Conservation (phyloP, 2,797 vertebrate species). For the Notolabrus celidotus region DNA sequence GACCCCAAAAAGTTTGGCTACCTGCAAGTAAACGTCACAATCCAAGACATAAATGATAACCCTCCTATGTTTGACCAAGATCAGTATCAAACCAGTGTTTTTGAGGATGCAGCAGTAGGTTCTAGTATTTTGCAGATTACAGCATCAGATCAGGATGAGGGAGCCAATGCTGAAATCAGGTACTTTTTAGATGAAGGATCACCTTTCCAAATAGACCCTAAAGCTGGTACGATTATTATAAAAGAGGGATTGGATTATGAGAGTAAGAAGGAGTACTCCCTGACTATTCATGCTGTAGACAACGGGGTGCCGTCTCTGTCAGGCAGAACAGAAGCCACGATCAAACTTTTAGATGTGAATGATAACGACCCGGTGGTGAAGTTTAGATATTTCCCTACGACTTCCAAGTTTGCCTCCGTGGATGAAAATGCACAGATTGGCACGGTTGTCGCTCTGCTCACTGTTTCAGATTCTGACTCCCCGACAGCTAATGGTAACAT, state of each 20-base stretch:
- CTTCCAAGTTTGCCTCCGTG: slow-evolving; percentile 95
- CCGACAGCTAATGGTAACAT: slow-evolving; percentile 95
- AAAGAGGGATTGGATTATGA: slow-evolving; percentile 94
- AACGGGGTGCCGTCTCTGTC: slow-evolving; percentile 91
- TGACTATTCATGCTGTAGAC: slow-evolving; percentile 93
- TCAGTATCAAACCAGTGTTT: slow-evolving; percentile 91
- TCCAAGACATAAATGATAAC: slow-evolving; percentile 98
- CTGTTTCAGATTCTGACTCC: slow-evolving; percentile 96
- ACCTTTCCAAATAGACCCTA: slow-evolving; percentile 95
- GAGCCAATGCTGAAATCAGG: slow-evolving; percentile 92
- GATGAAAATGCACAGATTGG: slow-evolving; percentile 97
- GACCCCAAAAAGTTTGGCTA: slow-evolving; percentile 92
- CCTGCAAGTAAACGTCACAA: slow-evolving; percentile 96
- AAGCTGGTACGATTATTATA: slow-evolving; percentile 92
- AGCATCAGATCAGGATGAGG: slow-evolving; percentile 93
- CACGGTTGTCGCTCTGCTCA: slow-evolving; percentile 95
- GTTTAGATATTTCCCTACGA: slow-evolving; percentile 96
- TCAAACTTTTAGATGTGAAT: slow-evolving; percentile 94
- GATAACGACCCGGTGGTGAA: slow-evolving; percentile 97
- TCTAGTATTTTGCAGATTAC: slow-evolving; percentile 92
- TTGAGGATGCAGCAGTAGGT: slow-evolving; percentile 92
- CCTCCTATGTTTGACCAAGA: slow-evolving; percentile 91
- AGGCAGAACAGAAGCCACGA: slow-evolving; percentile 91
- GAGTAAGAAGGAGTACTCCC: slow-evolving; percentile 90
- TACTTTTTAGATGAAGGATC: slow-evolving; percentile 92